These are phyloP conservation scores for Catamblyrhynchus diadema DNA, from an alignment of 2,797 vertebrate species.

Conservation along the genomic window DNA sequence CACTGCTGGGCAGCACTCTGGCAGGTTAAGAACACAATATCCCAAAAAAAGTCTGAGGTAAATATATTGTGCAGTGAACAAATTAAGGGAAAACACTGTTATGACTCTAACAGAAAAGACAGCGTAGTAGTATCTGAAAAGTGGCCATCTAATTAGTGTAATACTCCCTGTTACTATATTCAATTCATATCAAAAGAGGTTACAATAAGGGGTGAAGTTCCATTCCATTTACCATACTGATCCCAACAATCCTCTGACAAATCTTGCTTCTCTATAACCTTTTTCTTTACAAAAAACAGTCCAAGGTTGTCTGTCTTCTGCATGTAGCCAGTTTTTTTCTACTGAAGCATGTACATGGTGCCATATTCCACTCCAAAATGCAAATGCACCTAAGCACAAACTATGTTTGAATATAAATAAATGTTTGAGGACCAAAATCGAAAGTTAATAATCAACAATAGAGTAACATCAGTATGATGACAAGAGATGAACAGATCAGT, in stretches of 20 bases:
- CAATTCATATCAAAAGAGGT: neutral
- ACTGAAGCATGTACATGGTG: neutral
- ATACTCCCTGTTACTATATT: neutral
- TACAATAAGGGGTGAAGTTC: neutral
- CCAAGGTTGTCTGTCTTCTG: neutral
- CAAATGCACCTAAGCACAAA: neutral
- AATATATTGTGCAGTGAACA: neutral
- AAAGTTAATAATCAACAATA: neutral
- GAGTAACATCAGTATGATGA: neutral
- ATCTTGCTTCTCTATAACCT: neutral
- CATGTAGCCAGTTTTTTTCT: neutral
- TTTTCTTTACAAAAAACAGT: neutral
- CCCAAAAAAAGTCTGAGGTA: neutral
- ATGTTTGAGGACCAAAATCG: neutral
- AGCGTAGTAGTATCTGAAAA: neutral
- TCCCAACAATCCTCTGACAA: neutral
- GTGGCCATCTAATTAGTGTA: neutral
- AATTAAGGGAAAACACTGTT: neutral
- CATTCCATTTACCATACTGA: neutral
- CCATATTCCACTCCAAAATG: neutral
- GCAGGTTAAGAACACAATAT: neutral
- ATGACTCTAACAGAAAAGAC: neutral
- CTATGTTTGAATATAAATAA: neutral
- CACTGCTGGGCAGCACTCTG: neutral
- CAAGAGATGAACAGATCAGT: neutral